Percentiles rank a stretch among this genome's conserved stretches.
Evolutionary conservation across 1,140 invertebrate genomes (phyloP).

Genomic region (Euura saliciscinereae): DNA sequence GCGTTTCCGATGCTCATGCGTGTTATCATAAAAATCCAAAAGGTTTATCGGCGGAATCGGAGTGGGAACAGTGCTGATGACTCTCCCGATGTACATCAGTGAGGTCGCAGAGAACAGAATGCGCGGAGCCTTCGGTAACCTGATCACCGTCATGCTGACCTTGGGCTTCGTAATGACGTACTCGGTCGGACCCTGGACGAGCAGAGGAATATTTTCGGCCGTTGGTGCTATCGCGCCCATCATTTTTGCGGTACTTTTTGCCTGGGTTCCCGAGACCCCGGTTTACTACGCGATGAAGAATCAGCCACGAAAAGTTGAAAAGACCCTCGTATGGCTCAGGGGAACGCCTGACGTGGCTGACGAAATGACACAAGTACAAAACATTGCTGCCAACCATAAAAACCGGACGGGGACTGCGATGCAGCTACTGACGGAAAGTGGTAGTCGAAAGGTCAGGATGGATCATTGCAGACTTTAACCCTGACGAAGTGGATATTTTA

Average conservation of each 20-base stretch:
- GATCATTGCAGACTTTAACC: background rate
- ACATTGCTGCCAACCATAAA: slow-evolving; percentile 61
- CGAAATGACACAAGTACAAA: slow-evolving; percentile 67
- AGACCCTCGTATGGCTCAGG: slow-evolving; percentile 63
- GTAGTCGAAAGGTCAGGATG: slow-evolving; percentile 59
- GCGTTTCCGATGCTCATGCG: background rate
- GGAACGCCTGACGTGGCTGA: slow-evolving; percentile 63
- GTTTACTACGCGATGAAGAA: slow-evolving; percentile 68
- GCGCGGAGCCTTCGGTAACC: slow-evolving; percentile 69
- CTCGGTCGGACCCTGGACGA: slow-evolving; percentile 65
- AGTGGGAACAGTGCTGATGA: slow-evolving; percentile 55
- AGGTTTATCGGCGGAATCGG: background rate
- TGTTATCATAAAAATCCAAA: background rate
- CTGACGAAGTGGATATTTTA: too few relatives aligned
- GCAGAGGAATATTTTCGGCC: slow-evolving; percentile 61
- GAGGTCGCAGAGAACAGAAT: slow-evolving; percentile 68
- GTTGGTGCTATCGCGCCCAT: slow-evolving; percentile 61
- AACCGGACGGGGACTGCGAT: slow-evolving; percentile 57
- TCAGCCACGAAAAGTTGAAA: slow-evolving; percentile 61
- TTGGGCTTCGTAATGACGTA: slow-evolving; percentile 71
- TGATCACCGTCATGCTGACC: slow-evolving; percentile 61
- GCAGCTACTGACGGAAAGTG: slow-evolving; percentile 62
- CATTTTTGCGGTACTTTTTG: slow-evolving; percentile 64
- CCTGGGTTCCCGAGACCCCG: slow-evolving; percentile 76
- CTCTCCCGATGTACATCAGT: slow-evolving; percentile 66